Evolutionary conservation across 2,113 vertebrate species (phyloP).

Genomic region (Ibidorhyncha struthersii): DNA sequence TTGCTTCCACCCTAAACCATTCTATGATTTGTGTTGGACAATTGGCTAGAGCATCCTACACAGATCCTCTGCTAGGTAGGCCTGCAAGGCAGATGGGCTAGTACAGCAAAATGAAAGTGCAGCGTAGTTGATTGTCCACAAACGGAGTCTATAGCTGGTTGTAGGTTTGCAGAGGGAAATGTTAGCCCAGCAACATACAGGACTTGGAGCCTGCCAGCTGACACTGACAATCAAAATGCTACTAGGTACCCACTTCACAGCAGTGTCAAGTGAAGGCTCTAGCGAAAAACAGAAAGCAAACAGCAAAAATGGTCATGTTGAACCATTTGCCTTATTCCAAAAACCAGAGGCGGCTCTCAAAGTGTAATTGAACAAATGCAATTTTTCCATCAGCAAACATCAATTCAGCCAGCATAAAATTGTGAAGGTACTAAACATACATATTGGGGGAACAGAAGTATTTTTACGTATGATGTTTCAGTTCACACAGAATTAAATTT

Average conservation of each 20-base stretch:
- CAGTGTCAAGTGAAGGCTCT: neutral
- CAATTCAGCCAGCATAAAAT: neutral
- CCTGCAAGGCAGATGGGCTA: neutral
- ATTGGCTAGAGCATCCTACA: neutral
- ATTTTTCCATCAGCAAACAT: neutral
- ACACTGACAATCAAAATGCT: neutral
- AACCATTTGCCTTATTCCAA: neutral
- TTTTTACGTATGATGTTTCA: neutral
- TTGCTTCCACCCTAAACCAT: neutral
- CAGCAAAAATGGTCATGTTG: neutral
- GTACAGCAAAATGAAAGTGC: neutral
- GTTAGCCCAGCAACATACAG: neutral
- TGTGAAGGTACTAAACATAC: neutral
- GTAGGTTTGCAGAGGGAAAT: neutral
- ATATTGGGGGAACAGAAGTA: neutral
- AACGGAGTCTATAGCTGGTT: neutral
- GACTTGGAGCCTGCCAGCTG: neutral
- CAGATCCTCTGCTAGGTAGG: neutral
- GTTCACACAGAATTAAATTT: neutral
- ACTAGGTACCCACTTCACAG: neutral
- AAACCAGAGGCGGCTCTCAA: neutral
- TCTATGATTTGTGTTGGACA: neutral
- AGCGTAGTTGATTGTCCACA: neutral
- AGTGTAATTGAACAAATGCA: neutral
- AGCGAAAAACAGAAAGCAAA: neutral